phyloP scores from a whole-genome alignment of 2,797 vertebrate species.

The Ibycter americanus region DNA sequence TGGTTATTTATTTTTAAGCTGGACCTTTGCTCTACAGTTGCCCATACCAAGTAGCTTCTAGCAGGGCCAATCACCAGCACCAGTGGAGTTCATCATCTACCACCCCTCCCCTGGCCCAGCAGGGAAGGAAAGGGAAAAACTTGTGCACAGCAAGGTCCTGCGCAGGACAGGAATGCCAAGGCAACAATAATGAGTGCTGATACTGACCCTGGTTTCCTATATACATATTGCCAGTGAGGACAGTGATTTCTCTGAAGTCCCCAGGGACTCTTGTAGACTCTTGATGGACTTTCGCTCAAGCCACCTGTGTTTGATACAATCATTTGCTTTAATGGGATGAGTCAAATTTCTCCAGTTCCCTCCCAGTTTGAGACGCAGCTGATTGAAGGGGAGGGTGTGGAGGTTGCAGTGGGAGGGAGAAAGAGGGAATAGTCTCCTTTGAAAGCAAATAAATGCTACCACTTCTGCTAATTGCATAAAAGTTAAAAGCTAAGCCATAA shows the following conservation, averaged over 20 bases:
- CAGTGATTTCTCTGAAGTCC: not conserved
- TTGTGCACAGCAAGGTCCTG: not conserved
- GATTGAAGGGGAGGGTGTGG: not conserved
- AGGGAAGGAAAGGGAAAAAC: not conserved
- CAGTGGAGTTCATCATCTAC: not conserved
- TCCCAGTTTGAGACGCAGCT: not conserved
- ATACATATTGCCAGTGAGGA: not conserved
- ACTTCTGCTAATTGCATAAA: constrained; percentile 28
- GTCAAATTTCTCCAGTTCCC: not conserved
- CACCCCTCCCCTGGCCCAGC: not conserved
- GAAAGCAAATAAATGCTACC: constrained; percentile 22
- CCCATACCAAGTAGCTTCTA: not conserved
- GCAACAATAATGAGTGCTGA: rapidly evolving
- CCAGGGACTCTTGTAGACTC: not conserved
- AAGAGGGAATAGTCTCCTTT: not conserved
- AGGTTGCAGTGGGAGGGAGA: not conserved
- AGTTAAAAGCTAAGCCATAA: constrained; percentile 41
- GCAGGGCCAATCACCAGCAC: not conserved
- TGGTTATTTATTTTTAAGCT: not conserved
- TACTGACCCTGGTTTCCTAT: not conserved
- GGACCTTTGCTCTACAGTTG: not conserved
- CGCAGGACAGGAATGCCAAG: not conserved
- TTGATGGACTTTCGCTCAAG: not conserved
- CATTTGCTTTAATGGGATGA: not conserved
- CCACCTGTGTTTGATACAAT: not conserved